Conservation (phyloP, 2,888 invertebrate species). For the Hypomecis atomaria region DNA sequence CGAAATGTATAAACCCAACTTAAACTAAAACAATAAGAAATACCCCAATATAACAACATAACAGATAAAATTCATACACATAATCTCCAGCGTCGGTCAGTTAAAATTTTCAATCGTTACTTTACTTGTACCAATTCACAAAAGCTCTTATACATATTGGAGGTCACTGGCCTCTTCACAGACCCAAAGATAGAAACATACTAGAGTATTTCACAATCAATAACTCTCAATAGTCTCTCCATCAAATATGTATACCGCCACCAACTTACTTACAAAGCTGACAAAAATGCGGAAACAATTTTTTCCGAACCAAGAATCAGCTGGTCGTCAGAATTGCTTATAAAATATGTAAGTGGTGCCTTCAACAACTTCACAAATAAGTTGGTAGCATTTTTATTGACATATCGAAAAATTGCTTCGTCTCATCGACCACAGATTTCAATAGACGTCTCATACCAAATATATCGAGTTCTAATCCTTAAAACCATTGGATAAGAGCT, state of each 20-base stretch:
- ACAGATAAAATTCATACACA: neutral
- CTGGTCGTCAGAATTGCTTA: neutral
- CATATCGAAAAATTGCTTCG: slow-evolving; percentile 17
- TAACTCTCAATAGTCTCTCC: slow-evolving; percentile 5
- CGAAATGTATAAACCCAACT: too few relatives aligned
- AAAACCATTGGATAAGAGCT: neutral
- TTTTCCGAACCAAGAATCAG: neutral
- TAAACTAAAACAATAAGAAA: too few relatives aligned
- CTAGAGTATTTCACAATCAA: slow-evolving; percentile 8
- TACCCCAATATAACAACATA: too few relatives aligned
- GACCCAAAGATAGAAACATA: slow-evolving; percentile 5
- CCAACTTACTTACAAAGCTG: neutral
- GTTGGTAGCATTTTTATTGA: slow-evolving; percentile 1
- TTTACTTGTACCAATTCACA: neutral
- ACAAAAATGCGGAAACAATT: neutral
- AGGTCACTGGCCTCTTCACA: slow-evolving; percentile 5
- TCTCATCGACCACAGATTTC: slow-evolving; percentile 8
- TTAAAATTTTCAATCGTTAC: neutral
- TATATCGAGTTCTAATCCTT: slow-evolving; percentile 5
- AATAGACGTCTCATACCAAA: neutral
- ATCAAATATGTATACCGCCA: slow-evolving; percentile 10
- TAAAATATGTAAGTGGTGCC: neutral
- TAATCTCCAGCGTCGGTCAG: too few relatives aligned
- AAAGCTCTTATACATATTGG: neutral
- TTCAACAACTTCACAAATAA: neutral